phyloP scores from a whole-genome alignment of 1,140 invertebrate species.

The Thalassaphorura encarpata region DNA sequence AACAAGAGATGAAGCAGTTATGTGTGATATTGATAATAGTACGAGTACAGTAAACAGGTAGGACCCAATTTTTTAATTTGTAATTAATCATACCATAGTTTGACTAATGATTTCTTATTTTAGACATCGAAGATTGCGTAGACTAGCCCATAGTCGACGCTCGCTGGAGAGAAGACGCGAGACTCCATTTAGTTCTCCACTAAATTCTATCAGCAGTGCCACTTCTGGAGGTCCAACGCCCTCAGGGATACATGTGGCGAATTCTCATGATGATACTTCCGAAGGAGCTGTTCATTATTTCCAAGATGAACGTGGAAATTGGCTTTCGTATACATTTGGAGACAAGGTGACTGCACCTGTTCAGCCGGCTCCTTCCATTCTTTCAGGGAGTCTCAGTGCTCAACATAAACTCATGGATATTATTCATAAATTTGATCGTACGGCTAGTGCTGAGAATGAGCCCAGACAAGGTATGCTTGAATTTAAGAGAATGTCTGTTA shows the following conservation, averaged over 20 bases:
- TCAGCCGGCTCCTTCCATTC: too few species aligned
- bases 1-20: slow-evolving; percentile 23
- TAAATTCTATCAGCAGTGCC: background rate
- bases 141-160: slow-evolving; percentile 30
- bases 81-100: background rate
- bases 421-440: background rate
- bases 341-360: slow-evolving; percentile 57
- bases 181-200: slow-evolving; percentile 17
- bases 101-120: background rate
- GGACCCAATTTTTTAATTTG: background rate
- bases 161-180: slow-evolving; percentile 28
- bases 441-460: background rate
- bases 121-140: slow-evolving; percentile 29
- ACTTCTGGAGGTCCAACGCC: slow-evolving; percentile 25
- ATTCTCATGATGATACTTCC: slow-evolving; percentile 73
- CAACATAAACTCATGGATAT: background rate
- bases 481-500: too few species aligned
- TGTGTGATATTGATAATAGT: slow-evolving; percentile 21
- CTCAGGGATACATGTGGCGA: slow-evolving; percentile 58
- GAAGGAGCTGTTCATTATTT: slow-evolving; percentile 82
- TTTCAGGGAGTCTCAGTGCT: background rate
- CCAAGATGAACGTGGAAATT: slow-evolving; percentile 46
- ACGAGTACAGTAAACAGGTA: slow-evolving; percentile 29
- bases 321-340: slow-evolving; percentile 77
- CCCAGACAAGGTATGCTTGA: background rate